Evolutionary conservation across 2,797 vertebrate species (phyloP), one percentile per base, ranked within the genome.

Genomic region (Anas acuta): DNA sequence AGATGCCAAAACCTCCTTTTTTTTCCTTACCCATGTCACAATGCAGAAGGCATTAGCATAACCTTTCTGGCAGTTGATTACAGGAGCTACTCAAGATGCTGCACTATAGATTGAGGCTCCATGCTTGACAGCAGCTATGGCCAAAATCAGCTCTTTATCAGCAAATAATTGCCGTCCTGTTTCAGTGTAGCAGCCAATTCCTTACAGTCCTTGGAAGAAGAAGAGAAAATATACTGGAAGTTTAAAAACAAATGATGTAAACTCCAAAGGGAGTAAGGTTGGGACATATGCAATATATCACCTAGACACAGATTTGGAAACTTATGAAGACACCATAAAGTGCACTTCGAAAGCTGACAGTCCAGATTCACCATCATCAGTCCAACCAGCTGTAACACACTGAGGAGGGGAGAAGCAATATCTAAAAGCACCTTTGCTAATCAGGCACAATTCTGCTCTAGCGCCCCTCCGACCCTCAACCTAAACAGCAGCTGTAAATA

Each of bases 211-310:
- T 95, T 94, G 95, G 94, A 97, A 93, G 72, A 83, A 96, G 80
- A 94, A 92, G 92, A 92, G 96, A 96, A 39, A 97, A 96, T 95
- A 96, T 94, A 93, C 43, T 32, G 10, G 94, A 95, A 96, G 85
- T 89, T 95, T 95, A 92, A 98, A 98, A 98, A 98, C 97, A 98
- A 98, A 97, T 98, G 97, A 98, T 95, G 97, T 90, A 97, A 97
- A 96, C 90, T 96, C 96, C 97, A 7, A 82, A 84, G 97, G 97
- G 97, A 97, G 83, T 22, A 17, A 69, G 95, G 92, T 1, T 95
- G 97, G 92, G 96, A 95, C 93, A 28, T 91, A 94, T 95, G 96
- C 95, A 90, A 91, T 67, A 91, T 84, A 92, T 96, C 51, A 93
- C 90, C 95, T 81, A 94, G 89, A 93, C 94, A 94, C 84, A 90